These are phyloP conservation scores for Cetonia aurata DNA, from an alignment of 2,888 invertebrate species.

Conservation along the genomic window DNA sequence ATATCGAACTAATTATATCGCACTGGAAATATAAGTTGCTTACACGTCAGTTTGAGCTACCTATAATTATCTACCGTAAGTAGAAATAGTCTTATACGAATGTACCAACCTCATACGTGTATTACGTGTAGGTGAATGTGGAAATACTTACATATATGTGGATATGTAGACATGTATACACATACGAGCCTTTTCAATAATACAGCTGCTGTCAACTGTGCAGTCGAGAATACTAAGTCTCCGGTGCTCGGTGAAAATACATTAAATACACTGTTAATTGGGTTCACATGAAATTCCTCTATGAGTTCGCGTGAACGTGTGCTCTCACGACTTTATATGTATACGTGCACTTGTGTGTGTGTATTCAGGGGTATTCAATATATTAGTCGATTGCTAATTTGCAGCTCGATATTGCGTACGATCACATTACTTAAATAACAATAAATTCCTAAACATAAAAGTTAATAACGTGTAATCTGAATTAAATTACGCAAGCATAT, in stretches of 20 bases:
- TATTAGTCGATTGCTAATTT: constrained; percentile 1
- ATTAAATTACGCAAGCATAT: too few species aligned
- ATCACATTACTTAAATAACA: too few species aligned
- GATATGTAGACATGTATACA: background rate
- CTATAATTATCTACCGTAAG: background rate
- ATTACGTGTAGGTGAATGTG: background rate
- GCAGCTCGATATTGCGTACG: background rate
- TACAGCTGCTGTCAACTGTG: background rate
- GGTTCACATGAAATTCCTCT: background rate
- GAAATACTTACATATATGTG: background rate
- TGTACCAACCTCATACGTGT: background rate
- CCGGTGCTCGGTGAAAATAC: constrained; percentile 18
- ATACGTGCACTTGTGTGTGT: background rate
- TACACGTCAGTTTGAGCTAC: background rate
- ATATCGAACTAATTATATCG: constrained; percentile 11
- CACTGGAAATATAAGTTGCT: background rate
- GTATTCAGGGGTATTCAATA: background rate
- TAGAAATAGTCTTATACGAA: background rate
- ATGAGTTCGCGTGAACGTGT: background rate
- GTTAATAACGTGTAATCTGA: too few species aligned
- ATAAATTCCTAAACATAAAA: too few species aligned
- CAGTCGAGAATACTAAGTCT: background rate
- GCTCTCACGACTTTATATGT: background rate
- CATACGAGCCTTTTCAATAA: background rate
- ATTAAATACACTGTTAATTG: constrained; percentile 38